Evolutionary conservation across 2,113 vertebrate species (phyloP).

Genomic region (Mesitornis unicolor): DNA sequence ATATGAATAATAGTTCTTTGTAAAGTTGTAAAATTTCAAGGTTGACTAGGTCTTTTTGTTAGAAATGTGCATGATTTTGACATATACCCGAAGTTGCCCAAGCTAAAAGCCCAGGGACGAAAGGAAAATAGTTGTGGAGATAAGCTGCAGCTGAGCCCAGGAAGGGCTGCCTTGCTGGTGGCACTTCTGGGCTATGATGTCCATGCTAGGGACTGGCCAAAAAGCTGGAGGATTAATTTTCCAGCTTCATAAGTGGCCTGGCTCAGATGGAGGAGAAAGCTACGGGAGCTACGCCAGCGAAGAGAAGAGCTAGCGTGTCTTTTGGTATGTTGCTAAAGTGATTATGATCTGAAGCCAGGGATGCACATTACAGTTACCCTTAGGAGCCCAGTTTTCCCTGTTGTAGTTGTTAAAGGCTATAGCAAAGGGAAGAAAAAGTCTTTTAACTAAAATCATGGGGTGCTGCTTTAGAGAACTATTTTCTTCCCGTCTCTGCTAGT

Average conservation of each 20-base stretch:
- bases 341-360: neutral
- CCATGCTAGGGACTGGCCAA: neutral
- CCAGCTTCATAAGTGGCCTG: neutral
- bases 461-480: neutral
- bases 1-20: neutral
- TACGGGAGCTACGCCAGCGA: neutral
- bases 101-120: neutral
- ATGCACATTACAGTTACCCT: neutral
- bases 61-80: neutral
- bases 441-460: neutral
- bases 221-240: neutral
- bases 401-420: neutral
- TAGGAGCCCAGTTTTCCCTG: neutral
- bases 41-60: neutral
- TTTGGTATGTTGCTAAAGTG: neutral
- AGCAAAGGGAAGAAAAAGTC: neutral
- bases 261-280: neutral
- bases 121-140: accelerated
- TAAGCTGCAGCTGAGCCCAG: neutral
- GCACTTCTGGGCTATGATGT: neutral
- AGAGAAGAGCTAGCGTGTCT: neutral
- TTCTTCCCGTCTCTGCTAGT: neutral
- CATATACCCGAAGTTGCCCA: neutral
- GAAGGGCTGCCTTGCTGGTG: neutral
- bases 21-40: neutral